Percentiles rank a stretch among this genome's conserved stretches.
Evolutionary conservation across 2,113 vertebrate genomes (phyloP).

Genomic region (Orientallactaga bullata): DNA sequence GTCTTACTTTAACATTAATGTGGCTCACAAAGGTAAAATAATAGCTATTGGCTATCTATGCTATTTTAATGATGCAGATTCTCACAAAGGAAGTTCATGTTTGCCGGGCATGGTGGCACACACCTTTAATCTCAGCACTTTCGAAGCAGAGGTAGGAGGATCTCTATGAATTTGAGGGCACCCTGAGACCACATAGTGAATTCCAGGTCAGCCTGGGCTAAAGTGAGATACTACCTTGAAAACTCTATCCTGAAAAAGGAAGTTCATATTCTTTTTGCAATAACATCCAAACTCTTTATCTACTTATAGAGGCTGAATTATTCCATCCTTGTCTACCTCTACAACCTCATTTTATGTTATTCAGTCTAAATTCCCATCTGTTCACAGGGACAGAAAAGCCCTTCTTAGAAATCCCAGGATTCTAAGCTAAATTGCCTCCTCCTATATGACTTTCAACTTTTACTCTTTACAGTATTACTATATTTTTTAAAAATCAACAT

Average conservation of each 20-base stretch:
- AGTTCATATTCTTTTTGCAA: slow-evolving; percentile 1
- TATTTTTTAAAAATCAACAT: neutral
- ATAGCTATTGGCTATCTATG: neutral
- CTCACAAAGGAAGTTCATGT: slow-evolving; percentile 12
- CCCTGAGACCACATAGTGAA: too few species aligned
- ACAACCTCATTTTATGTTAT: neutral
- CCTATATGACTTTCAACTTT: neutral
- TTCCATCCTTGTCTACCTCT: neutral
- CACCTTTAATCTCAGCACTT: too few species aligned
- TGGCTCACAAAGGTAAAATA: neutral
- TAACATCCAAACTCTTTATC: neutral
- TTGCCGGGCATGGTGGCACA: too few species aligned
- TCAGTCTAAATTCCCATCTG: too few species aligned
- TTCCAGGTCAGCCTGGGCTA: too few species aligned
- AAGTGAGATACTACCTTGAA: too few species aligned
- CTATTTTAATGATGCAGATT: slow-evolving; percentile 14
- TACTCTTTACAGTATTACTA: neutral
- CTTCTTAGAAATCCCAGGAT: neutral
- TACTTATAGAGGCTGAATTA: neutral
- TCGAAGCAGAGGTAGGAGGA: too few species aligned
- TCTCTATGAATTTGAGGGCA: too few species aligned
- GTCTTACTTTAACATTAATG: neutral
- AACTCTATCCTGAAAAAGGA: too few species aligned
- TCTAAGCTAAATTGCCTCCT: neutral
- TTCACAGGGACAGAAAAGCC: neutral